Percentiles rank a stretch among this genome's conserved stretches.
These are phyloP conservation scores for Tribolium castaneum DNA, from an alignment of 1,140 invertebrate species.

Conservation along the genomic window DNA sequence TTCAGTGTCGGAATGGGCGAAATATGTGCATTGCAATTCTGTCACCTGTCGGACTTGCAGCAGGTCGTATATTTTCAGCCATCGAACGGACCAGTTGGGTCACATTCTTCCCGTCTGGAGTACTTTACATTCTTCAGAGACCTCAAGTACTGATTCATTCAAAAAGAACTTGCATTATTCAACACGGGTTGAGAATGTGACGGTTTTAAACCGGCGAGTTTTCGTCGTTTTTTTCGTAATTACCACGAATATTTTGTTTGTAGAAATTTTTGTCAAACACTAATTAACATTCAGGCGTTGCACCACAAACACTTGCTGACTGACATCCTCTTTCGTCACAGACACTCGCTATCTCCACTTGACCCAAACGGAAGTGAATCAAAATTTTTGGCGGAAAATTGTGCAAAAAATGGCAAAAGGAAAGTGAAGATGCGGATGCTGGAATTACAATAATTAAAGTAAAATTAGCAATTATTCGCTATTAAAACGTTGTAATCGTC, in stretches of 20 bases:
- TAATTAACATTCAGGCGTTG: background rate
- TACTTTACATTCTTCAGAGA: slow-evolving; percentile 26
- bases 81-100: slow-evolving; percentile 27
- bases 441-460: slow-evolving; percentile 20
- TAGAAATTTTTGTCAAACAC: too few species aligned
- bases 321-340: too few species aligned
- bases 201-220: background rate
- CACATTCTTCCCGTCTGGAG: slow-evolving; percentile 29
- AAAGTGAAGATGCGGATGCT: slow-evolving; percentile 1
- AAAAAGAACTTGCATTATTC: slow-evolving; percentile 20
- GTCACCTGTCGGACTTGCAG: slow-evolving; percentile 19
- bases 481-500: slow-evolving; percentile 20
- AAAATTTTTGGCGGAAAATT: background rate
- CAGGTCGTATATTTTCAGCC: slow-evolving; percentile 27
- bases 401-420: background rate
- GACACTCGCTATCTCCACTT: background rate
- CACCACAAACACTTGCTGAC: background rate
- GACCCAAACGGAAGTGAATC: background rate
- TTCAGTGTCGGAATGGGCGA: slow-evolving; percentile 7
- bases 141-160: slow-evolving; percentile 22
- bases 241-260: background rate
- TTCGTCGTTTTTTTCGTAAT: background rate
- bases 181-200: background rate
- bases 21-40: slow-evolving; percentile 29
- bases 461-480: slow-evolving; percentile 17